Conservation (phyloP, 2,797 vertebrate species). For the Phrynocephalus guinanensis region DNA sequence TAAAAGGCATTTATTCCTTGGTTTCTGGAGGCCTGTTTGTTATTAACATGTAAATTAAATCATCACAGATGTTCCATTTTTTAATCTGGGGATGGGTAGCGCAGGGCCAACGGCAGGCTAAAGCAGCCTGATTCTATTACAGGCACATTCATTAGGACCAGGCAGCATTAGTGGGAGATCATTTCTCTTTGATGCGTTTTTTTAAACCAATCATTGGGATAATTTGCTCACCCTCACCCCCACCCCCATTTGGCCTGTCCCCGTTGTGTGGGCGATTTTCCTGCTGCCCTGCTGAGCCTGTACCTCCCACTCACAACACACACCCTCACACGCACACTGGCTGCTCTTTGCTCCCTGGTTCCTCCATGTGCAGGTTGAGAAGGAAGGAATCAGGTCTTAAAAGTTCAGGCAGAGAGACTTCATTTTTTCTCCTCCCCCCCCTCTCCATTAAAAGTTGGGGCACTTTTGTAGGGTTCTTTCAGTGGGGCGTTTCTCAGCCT, state of each 20-base stretch:
- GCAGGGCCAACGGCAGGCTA: constrained; percentile 83
- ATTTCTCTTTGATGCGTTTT: constrained; percentile 77
- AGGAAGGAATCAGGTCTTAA: background rate
- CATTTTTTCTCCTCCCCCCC: too few species aligned
- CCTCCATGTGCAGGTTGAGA: too few species aligned
- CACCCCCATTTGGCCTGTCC: constrained; percentile 72
- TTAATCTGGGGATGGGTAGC: constrained; percentile 94
- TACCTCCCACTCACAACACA: background rate
- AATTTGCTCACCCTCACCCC: constrained; percentile 77
- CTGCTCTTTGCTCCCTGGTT: background rate
- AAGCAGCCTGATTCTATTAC: constrained; percentile 92
- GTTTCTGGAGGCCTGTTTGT: constrained; percentile 99
- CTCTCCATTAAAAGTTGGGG: too few species aligned
- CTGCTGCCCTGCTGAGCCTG: constrained; percentile 16
- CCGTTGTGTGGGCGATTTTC: constrained; percentile 60
- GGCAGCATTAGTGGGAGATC: constrained; percentile 77
- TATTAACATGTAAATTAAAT: constrained; percentile 99
- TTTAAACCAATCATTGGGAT: constrained; percentile 78
- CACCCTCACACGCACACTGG: too few species aligned
- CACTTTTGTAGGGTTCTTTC: too few species aligned
- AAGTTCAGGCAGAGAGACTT: too few species aligned
- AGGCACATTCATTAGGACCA: constrained; percentile 91
- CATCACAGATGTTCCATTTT: constrained; percentile 99
- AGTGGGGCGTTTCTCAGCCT: too few species aligned
- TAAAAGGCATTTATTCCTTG: constrained; percentile 98